Evolutionary conservation across 92 coral and sea anemone genomes (phyloP), one percentile per base, ranked within the genome.

Genomic region (Palythoa grandis): DNA sequence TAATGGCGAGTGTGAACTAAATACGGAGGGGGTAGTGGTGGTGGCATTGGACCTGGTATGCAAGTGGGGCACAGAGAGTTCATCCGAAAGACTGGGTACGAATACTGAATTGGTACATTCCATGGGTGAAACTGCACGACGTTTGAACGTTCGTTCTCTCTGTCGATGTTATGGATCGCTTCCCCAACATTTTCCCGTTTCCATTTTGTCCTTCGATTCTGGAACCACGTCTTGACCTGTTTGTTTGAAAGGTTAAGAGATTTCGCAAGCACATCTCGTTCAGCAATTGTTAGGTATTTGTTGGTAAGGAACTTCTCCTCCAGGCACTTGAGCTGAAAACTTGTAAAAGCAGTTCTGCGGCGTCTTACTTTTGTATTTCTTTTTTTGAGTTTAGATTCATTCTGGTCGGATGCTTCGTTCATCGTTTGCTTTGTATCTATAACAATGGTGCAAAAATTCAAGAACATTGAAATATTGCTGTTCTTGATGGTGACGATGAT

Each of bases 191-290:
- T 95, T 78, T 97, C 99, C 75, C 99, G 87, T 56, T 97, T 97
- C 99, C 99, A 97, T 83, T 97, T 97, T 22, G 99, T 97, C 54
- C 99, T 88, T 22, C 99, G 92, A 73, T 97, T 97, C 77, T 97
- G 99, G 83, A 97, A 97, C 99, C 99, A 97, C 11, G 99, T 97
- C 85, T 97, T 97, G 22, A 97, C 95, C 83, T 97, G 99, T 76
- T 95, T 89, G 91, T 94, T 97, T 48, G 95, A 95, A 60, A 97
- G 94, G 71, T 95, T 97, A 60, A 97, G 91, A 37, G 99, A 97
- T 61, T 96, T 93, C 16, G 99, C 99, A 74, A 97, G 88, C 88
- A 95, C 92, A 79, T 97, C 99, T 77, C 99, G 88, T 70, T 97
- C 99, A 1, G 98, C 97, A 38, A 97, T 97, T 23, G 99, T 97